Percentiles rank a stretch among this genome's conserved stretches.
These are phyloP conservation scores for Tychaedon coryphoeus DNA, from an alignment of 2,113 vertebrate genomes.

Conservation along the genomic window DNA sequence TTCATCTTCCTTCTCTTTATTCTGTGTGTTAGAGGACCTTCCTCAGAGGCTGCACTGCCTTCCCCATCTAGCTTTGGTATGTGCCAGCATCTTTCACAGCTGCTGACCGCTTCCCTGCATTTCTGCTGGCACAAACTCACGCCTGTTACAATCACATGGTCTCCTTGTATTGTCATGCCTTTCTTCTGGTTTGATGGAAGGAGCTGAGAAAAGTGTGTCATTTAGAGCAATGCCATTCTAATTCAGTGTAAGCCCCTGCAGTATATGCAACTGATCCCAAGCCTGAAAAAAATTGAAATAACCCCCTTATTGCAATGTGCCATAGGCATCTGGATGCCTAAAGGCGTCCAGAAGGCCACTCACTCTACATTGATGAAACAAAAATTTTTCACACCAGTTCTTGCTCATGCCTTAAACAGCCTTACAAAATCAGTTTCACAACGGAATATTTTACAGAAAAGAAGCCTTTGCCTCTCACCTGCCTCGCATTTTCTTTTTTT, in stretches of 20 bases:
- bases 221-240: background rate
- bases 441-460: background rate
- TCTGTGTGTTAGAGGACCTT: background rate
- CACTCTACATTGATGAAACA: background rate
- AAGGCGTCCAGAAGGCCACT: rapidly evolving
- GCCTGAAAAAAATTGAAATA: background rate
- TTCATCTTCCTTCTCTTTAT: background rate
- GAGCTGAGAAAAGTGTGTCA: background rate
- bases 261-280: background rate
- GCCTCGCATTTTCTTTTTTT: background rate
- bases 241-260: background rate
- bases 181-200: background rate
- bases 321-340: background rate
- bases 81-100: background rate
- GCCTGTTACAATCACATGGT: background rate
- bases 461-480: background rate
- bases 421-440: background rate
- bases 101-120: background rate
- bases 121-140: background rate
- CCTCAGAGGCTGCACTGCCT: background rate
- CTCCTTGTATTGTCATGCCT: background rate
- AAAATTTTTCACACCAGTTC: background rate
- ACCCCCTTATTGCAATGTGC: background rate
- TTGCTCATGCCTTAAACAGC: background rate
- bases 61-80: background rate